These are phyloP conservation scores for Gasterosteus nipponicus DNA, from an alignment of 2,113 vertebrate species.

Conservation along the genomic window DNA sequence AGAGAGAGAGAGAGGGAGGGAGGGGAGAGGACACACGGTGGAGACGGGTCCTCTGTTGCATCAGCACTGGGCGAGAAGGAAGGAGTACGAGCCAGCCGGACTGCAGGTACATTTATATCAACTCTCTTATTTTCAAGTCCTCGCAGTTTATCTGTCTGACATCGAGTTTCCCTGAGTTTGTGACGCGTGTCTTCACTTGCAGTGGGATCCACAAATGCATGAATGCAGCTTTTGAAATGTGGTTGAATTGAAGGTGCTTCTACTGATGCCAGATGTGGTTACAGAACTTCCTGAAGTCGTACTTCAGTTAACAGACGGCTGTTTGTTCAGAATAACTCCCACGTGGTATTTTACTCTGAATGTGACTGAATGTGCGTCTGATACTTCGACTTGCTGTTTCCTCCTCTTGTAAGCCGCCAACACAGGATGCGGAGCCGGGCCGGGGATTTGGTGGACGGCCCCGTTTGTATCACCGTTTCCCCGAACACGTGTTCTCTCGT, in stretches of 20 bases:
- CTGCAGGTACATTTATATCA: constrained; percentile 44
- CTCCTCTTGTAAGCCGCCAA: constrained; percentile 9
- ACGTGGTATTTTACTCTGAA: constrained; percentile 14
- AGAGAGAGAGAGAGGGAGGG: constrained; percentile 12
- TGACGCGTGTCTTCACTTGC: background rate
- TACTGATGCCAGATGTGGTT: background rate
- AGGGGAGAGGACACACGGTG: constrained; percentile 25
- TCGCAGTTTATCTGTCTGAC: background rate
- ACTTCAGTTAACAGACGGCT: constrained; percentile 4
- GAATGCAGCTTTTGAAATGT: background rate
- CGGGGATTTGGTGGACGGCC: constrained; percentile 37
- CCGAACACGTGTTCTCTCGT: constrained; percentile 71
- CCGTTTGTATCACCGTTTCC: constrained; percentile 85
- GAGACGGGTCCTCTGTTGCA: constrained; percentile 39
- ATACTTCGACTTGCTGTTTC: constrained; percentile 2
- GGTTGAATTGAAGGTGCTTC: background rate
- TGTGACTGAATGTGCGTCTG: constrained; percentile 13
- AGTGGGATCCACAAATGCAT: background rate
- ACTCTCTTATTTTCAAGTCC: background rate
- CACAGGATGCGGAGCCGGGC: constrained; percentile 17
- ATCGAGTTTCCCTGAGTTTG: background rate
- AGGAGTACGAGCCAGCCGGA: constrained; percentile 16
- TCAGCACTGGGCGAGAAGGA: constrained; percentile 40
- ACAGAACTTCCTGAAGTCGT: background rate
- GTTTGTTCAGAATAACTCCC: constrained; percentile 5